Base-by-base conservation (phyloP, 2,888 invertebrate species). In the Meta bourneti region DNA sequence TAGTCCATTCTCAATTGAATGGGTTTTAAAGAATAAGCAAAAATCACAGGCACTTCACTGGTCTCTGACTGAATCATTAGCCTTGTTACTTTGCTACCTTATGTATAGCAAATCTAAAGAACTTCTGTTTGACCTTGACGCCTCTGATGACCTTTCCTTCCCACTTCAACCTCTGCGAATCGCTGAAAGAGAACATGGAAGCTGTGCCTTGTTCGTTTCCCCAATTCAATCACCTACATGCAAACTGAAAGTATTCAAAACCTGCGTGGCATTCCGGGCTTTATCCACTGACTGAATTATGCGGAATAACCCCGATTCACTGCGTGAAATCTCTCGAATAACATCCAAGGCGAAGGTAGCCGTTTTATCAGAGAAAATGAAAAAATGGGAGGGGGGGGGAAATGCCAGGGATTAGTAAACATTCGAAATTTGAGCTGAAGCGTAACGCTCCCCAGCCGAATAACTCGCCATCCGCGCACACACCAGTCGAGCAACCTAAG, bases 401-500 rank as follows among this genome's bases (percentile, higher is more conserved):
- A 72, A 49, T 81, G 48, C 69, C 19, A 75, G 52, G 88, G 88
- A 90, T 90, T 90, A 90, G 77, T 48, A 70, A 79, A 61, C 61
- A 20, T 82, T 89, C 81, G 69, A 74, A 90, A 84, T 88, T 83
- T 69, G 83, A 90, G 77, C 61, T 84, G 89, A 84, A 84, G 79
- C 89, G 83, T 90, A 84, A 70, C 78, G 83, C 34, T 34, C 82
- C 34, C 48, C 20, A 71, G 34, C 19, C 72, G 78, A 75, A 74
- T 8, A 51, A 34, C 52, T 69, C 79, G 85, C 90, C 85, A 72
- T 71, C 84, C 54, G 20, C 34, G 34, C 34, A 34, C 69, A 51
- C 82, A 87, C 91, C 87, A 20, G 87, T 77, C 87, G 51, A 71
- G 34, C 91, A 91, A 91, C 91, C 87, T 83, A 54, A 20, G 83